Evolutionary conservation across 2,113 vertebrate genomes (phyloP), one percentile per base, ranked within the genome.

Genomic region (Gopherus evgoodei): DNA sequence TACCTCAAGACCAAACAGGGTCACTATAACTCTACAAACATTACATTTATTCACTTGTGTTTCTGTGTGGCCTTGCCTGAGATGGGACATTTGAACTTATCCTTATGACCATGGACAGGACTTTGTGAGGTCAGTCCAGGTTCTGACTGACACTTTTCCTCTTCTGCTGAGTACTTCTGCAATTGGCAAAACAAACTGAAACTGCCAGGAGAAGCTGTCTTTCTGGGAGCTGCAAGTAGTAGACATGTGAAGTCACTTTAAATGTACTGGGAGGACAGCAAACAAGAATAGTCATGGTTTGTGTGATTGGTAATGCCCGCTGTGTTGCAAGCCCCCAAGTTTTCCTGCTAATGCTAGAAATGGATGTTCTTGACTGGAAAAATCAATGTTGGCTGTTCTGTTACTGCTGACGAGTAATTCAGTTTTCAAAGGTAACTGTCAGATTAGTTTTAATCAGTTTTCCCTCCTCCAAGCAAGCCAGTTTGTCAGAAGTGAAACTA

Each of bases 311-410:
- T 6, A 17, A 35, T 6, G 24, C 42, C n/a, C 22, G 0, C 11
- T 19, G 9, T 4, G 11, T 25, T 75, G 38, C 47, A 76, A 76
- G 42, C 24, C 25, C 35, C 75, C 24, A 27, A 6, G 21, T 47
- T 7, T 42, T 27, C 13, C n/a, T 53, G 57, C 50, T 79, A 19
- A 6, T 1, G 0, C 1, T 44, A 11, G 8, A 31, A 10, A 0
- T 0, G 3, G 1, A 0, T 31, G 84, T 27, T 47, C 1, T 16
- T 0, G 5, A 13, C 0, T 42, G 9, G 35, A 84, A 19, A 27
- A 5, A 80, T 19, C 59, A 0, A 2, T 1, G 87, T 2, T 44
- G 35, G 50, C 80, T 83, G 56, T 25, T 6, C 53, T 65, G 90
- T 84, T 44, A 62, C 79, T 81, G 83, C 88, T 29, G 42, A 42